Conservation (phyloP, 2,888 invertebrate species). For the Amphipyra berbera region DNA sequence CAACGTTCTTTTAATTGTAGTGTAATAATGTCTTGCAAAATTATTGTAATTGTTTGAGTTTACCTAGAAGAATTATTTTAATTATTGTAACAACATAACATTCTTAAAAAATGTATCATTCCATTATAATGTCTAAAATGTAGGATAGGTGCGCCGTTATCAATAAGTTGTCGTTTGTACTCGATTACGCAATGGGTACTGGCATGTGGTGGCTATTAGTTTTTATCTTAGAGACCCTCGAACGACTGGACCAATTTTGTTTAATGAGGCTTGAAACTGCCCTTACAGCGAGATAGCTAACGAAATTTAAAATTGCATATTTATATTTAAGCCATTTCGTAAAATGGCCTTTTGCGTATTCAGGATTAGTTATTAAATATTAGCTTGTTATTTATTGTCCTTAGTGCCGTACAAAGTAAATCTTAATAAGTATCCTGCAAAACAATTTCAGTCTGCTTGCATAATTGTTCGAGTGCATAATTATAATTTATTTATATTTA, state of each 20-base stretch:
- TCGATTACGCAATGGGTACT: conserved; percentile 50
- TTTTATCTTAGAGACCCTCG: conserved; percentile 36
- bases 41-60: conserved; percentile 57
- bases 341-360: conserved; percentile 31
- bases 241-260: conserved; percentile 59
- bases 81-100: conserved; percentile 80
- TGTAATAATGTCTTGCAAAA: conserved; percentile 50
- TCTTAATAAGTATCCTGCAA: conserved; percentile 41
- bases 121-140: conserved; percentile 88
- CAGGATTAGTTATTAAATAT: conserved; percentile 37
- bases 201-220: conserved; percentile 36
- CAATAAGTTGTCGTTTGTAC: conserved; percentile 72
- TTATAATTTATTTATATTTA: conserved; percentile 78
- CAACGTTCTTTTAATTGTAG: conserved; percentile 44
- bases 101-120: conserved; percentile 89
- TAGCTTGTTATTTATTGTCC: conserved; percentile 52
- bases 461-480: conserved; percentile 79
- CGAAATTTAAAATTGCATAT: conserved; percentile 27
- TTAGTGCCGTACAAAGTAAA: conserved; percentile 46
- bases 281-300: conserved; percentile 29
- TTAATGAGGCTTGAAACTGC: conserved; percentile 43
- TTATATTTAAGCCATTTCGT: conserved; percentile 22
- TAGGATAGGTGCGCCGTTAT: conserved; percentile 86
- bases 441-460: conserved; percentile 70
- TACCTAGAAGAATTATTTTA: conserved; percentile 68